phyloP scores from a whole-genome alignment of 2,888 invertebrate genomes.

The Autographa pulchrina region DNA sequence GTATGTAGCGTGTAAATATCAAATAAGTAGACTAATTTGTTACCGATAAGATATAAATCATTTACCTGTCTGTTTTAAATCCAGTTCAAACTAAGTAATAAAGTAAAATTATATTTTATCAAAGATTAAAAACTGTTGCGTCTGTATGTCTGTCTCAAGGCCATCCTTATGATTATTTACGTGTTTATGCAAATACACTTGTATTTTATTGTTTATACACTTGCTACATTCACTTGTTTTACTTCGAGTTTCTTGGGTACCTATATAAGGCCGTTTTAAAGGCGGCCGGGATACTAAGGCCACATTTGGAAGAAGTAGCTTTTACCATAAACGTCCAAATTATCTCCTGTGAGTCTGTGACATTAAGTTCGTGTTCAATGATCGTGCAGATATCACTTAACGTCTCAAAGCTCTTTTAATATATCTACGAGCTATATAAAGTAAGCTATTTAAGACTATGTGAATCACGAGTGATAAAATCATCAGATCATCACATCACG shows the following conservation, averaged over 20 bases:
- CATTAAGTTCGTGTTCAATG: conserved; percentile 53
- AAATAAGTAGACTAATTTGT: not conserved
- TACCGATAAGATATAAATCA: not conserved
- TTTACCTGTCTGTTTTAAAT: not conserved
- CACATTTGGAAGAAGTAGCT: conserved; percentile 56
- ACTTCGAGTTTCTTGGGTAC: conserved; percentile 39
- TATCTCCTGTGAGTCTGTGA: conserved; percentile 54
- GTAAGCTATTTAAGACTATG: not conserved
- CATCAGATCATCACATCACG: not conserved
- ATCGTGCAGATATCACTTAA: conserved; percentile 54
- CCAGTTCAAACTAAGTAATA: conserved; percentile 7
- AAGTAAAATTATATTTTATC: conserved; percentile 15
- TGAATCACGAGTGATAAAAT: not conserved
- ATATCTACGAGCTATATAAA: not conserved
- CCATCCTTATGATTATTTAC: conserved; percentile 19
- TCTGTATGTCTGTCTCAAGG: conserved; percentile 50
- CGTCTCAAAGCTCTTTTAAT: conserved; percentile 20
- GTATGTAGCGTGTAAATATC: conserved; percentile 10
- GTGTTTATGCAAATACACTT: conserved; percentile 27
- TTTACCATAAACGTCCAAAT: conserved; percentile 62
- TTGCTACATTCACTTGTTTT: conserved; percentile 41
- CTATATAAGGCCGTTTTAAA: conserved; percentile 53
- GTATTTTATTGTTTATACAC: conserved; percentile 31
- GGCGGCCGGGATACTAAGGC: conserved; percentile 37
- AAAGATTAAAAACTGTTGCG: conserved; percentile 32